Evolutionary conservation across 1,140 invertebrate species (phyloP), one percentile per base, ranked within the genome.

Genomic region (Zaprionus davidi): DNA sequence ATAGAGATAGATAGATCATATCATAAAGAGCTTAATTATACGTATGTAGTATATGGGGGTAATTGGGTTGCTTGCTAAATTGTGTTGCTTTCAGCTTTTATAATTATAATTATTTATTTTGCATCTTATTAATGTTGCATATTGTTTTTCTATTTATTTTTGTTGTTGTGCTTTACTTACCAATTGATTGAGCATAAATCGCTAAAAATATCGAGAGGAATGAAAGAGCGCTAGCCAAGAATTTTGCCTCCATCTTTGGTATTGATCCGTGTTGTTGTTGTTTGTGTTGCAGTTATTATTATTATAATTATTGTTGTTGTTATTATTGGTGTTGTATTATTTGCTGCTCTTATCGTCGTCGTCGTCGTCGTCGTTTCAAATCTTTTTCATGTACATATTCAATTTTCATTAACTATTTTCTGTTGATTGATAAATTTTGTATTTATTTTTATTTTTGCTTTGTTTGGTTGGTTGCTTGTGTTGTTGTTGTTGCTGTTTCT

Each of bases 191-290:
- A 92, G 90, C 91, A 92, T 90, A 82, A 92, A 92, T 85, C 87
- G 91, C 91, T 92, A 92, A 92, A 92, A 92, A 92, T 92, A 92
- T 92, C 82, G 91, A 92, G 84, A 92, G 91, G 91, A 92, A 92
- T 92, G 91, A 92, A 92, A 92, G 74, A 81, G 91, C 84, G 91
- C 91, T 83, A 86, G 91, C 84, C 91, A 92, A 92, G 80, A 92
- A 90, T 92, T 92, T 92, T 79, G 91, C 91, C 91, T 92, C 91
- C 91, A 92, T 92, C 84, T 92, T 92, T 92, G 91, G 91, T 92
- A 92, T 92, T 92, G 91, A 92, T 92, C 91, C 91, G 91, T 92
- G 86, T 79, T 92, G 78, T 73, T 76, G 76, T 81, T 78, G 64
- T 75, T 81, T 71, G 70, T 70, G 63, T 68, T 77, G 62, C 55